Base-by-base conservation (phyloP, 2,888 invertebrate genomes). In the Cerastoderma edule region DNA sequence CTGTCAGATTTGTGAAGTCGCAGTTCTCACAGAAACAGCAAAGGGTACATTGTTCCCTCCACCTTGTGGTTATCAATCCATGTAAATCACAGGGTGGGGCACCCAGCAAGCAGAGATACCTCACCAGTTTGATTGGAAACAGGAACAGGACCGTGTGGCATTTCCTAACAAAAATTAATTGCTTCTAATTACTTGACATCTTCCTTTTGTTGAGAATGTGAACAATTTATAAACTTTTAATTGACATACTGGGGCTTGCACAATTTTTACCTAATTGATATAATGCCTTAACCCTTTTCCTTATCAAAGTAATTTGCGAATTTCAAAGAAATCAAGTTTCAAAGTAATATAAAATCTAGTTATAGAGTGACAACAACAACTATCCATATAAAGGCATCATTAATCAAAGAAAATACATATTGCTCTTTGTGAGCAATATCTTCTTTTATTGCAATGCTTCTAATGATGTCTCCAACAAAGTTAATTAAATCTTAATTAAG, bases 211-310 rank as follows among this genome's bases (percentile, higher is more conserved):
- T 35, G 39, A 39, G 60, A 39, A 39, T 39, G 35, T 60, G 35
- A 60, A 60, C 60, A 60, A 60, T 60, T 60, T 60, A 60, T 60
- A 39, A 60, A 60, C 39, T 33, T 60, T 60, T 60, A 60, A 60
- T 60, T 60, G 60, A 60, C 60, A 35, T 60, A 39, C 39, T 24
- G 60, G 10, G 53, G 53, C 2, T 13, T 13, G 27, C 5, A n/a
- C 53, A 53, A 53, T n/a, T n/a, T n/a, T n/a, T n/a, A n/a, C n/a
- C n/a, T n/a, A n/a, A n/a, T n/a, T n/a, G n/a, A n/a, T n/a, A n/a
- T 53, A 28, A 39, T 39, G 39, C 16, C 16, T 39, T 39, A 39
- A 39, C 39, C 39, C 39, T 39, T 16, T 39, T 16, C 39, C 16
- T 8, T 13, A 39, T n/a, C n/a, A n/a, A n/a, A n/a, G n/a, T n/a